Evolutionary conservation across 2,888 invertebrate species (phyloP).

Genomic region (Agonum fuliginosum): DNA sequence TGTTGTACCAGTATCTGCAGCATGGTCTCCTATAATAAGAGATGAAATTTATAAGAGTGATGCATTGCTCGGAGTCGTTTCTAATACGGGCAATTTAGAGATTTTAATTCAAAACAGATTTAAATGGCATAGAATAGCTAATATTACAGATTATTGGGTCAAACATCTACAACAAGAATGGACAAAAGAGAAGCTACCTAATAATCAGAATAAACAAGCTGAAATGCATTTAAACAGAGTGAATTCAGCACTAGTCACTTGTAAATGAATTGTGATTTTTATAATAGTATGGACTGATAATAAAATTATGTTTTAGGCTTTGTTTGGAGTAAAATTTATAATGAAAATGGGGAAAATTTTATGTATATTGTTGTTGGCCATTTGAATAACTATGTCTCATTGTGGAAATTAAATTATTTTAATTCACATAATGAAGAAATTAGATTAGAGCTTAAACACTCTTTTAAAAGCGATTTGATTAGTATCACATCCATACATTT

Average conservation of each 20-base stretch:
- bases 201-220: background rate
- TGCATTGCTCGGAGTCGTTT: slow-evolving; percentile 66
- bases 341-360: slow-evolving; percentile 63
- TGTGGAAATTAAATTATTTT: slow-evolving; percentile 66
- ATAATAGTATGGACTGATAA: background rate
- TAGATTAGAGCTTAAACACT: slow-evolving; percentile 63
- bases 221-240: slow-evolving; percentile 38
- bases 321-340: slow-evolving; percentile 67
- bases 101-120: slow-evolving; percentile 66
- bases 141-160: slow-evolving; percentile 67
- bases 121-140: slow-evolving; percentile 65
- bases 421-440: slow-evolving; percentile 61
- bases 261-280: slow-evolving; percentile 13
- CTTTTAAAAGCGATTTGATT: slow-evolving; percentile 64
- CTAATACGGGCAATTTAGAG: slow-evolving; percentile 67
- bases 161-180: slow-evolving; percentile 65
- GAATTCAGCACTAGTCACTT: slow-evolving; percentile 5
- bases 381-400: slow-evolving; percentile 67
- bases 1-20: slow-evolving; percentile 64
- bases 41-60: slow-evolving; percentile 57
- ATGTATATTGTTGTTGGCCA: slow-evolving; percentile 68
- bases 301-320: slow-evolving; percentile 66
- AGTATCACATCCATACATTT: slow-evolving; percentile 67
- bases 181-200: slow-evolving; percentile 58
- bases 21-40: slow-evolving; percentile 68